Conservation (phyloP, 2,888 invertebrate genomes). For the Drosophila quinaria region DNA sequence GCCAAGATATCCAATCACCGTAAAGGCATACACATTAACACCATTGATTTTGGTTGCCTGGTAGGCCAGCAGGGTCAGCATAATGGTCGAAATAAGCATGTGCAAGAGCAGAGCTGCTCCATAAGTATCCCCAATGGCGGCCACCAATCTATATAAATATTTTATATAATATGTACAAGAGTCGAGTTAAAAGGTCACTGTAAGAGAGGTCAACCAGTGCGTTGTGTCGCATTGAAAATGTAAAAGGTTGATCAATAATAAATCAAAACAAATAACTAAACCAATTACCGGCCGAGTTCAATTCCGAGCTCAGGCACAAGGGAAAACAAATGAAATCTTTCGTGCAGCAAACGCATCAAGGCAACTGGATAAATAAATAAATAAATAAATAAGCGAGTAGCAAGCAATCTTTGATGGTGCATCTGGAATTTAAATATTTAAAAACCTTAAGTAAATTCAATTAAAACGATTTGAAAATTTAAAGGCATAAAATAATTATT, state of each 20-base stretch:
- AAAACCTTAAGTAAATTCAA: neutral
- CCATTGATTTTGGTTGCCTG: constrained; percentile 94
- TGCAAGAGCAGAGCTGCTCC: constrained; percentile 93
- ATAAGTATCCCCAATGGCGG: constrained; percentile 93
- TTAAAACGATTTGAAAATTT: neutral
- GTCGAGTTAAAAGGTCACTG: neutral
- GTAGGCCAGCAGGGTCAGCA: constrained; percentile 92
- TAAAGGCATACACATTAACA: constrained; percentile 91
- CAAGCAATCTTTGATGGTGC: neutral
- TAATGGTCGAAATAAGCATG: constrained; percentile 94
- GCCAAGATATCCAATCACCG: constrained; percentile 91
- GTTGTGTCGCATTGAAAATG: constrained; percentile 16
- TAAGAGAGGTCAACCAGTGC: neutral
- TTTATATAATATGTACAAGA: constrained; percentile 12
- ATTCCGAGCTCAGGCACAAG: constrained; percentile 6
- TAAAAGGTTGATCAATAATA: constrained; percentile 43
- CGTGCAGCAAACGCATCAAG: neutral
- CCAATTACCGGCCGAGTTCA: constrained; percentile 6
- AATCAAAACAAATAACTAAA: constrained; percentile 26
- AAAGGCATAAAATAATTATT: too few relatives aligned
- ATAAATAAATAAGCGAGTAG: neutral
- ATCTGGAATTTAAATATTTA: neutral
- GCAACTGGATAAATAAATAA: constrained; percentile 7
- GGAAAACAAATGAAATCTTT: constrained; percentile 5
- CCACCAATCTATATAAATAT: constrained; percentile 88